Percentiles rank a stretch among this genome's conserved stretches.
Evolutionary conservation across 2,888 invertebrate genomes (phyloP).

Genomic region (Mythimna loreyi): DNA sequence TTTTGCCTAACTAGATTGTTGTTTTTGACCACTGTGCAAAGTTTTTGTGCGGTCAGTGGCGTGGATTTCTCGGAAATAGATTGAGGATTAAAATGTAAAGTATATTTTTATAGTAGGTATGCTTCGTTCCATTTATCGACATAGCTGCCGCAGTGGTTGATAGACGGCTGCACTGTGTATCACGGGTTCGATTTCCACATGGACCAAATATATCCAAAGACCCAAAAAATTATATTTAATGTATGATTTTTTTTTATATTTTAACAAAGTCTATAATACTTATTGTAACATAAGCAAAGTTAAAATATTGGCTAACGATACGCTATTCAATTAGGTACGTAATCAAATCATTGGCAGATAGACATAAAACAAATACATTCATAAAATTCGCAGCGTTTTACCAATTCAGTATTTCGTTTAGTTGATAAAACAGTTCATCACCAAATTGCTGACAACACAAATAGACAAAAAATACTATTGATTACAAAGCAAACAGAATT

Average conservation of each 20-base stretch:
- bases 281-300: neutral
- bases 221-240: too few relatives aligned
- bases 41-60: neutral
- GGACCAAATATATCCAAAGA: too few relatives aligned
- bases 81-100: constrained; percentile 9
- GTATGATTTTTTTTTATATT: neutral
- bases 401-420: constrained; percentile 10
- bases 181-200: too few relatives aligned
- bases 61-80: constrained; percentile 20
- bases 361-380: neutral
- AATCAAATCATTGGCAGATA: constrained; percentile 18
- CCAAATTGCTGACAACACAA: constrained; percentile 38
- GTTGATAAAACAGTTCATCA: constrained; percentile 20
- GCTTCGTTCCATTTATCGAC: too few relatives aligned
- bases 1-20: constrained; percentile 1
- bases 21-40: constrained; percentile 32
- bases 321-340: neutral
- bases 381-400: constrained; percentile 3
- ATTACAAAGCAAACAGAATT: constrained; percentile 73
- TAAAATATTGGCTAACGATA: neutral
- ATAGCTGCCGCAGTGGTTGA: too few relatives aligned
- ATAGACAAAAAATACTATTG: constrained; percentile 66
- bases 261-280: neutral
- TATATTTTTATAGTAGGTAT: neutral
- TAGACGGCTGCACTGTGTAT: too few relatives aligned